Evolutionary conservation across 1,140 invertebrate genomes (phyloP), one percentile per base, ranked within the genome.

Genomic region (Scaptomyza pallida): DNA sequence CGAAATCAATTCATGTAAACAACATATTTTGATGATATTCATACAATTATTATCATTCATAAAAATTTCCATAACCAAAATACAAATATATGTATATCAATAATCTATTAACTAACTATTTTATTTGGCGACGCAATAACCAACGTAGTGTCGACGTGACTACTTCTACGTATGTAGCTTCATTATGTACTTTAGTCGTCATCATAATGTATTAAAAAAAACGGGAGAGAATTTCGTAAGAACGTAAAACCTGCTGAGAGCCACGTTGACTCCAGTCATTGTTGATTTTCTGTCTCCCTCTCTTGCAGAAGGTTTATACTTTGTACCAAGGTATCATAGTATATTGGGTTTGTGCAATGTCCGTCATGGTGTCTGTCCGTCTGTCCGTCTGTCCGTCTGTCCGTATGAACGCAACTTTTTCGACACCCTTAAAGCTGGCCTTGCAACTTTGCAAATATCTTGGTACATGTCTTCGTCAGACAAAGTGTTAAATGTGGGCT

Each of bases 151-250:
- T 19, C 68, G 68, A 71, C 68, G 68, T 71, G 68, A 50, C 68
- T 65, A 57, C 37, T 65, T 65, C 61, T 71, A 71, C 68, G 68
- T 71, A 65, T 62, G 12, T 51, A 13, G 9, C 6, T 37, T 37
- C 12, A 5, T 37, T n/a, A n/a, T 55, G 51, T 56, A 63, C 51
- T 55, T 63, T 63, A 69, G 59, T 62, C 50, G 63, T 26, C 48
- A 16, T 26, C 41, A 16, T n/a, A 35, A 5, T 21, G 26, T 45
- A 65, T 71, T 65, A 65, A 65, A 40, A 57, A 65, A 71, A 57
- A 43, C n/a, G 45, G 16, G 54, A 71, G 68, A 57, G 68, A 37
- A 71, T 71, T 71, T 65, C 68, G 68, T 57, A 65, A 69, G 51
- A 51, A 71, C 68, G 61, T 71, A 57, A 71, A 59, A 40, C 19